A percentile compares a stretch with the other conserved stretches of the same genome.
Conservation (phyloP, 35 echinoderm and acorn worm species). For the Patiria miniata region DNA sequence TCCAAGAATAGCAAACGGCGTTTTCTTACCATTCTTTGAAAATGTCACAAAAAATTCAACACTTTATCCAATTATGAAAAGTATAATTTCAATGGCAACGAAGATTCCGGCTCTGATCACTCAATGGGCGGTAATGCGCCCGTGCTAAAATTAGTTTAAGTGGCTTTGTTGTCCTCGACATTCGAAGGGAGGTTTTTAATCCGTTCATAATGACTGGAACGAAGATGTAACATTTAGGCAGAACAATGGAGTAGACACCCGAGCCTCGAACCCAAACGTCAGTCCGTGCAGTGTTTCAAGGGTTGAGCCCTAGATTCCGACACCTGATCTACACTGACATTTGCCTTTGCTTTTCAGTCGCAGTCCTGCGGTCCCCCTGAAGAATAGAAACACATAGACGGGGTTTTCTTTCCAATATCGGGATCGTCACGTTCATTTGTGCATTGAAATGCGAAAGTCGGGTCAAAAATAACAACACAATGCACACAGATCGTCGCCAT, state of each 20-base stretch:
- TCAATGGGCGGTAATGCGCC: neutral
- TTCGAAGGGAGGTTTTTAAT: neutral
- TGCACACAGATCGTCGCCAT: too few relatives aligned
- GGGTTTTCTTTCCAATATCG: too few relatives aligned
- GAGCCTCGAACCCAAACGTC: neutral
- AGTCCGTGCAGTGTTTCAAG: neutral
- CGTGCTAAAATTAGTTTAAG: neutral
- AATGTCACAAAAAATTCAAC: neutral
- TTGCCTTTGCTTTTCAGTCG: neutral
- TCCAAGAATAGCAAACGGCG: neutral
- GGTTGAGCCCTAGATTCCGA: neutral
- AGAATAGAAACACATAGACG: too few relatives aligned
- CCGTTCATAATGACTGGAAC: constrained; percentile 7
- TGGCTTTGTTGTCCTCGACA: neutral
- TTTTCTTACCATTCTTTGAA: neutral
- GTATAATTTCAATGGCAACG: too few relatives aligned
- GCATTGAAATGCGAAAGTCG: neutral
- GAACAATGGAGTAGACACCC: neutral
- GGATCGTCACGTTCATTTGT: neutral
- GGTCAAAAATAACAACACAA: neutral
- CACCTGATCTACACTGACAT: neutral
- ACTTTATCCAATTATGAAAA: too few relatives aligned
- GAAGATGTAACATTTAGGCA: constrained; percentile 2
- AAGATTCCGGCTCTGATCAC: too few relatives aligned
- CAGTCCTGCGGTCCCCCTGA: too few relatives aligned